These are phyloP conservation scores for Paragorgia papillata DNA, from an alignment of 92 coral and sea anemone species.

Conservation along the genomic window DNA sequence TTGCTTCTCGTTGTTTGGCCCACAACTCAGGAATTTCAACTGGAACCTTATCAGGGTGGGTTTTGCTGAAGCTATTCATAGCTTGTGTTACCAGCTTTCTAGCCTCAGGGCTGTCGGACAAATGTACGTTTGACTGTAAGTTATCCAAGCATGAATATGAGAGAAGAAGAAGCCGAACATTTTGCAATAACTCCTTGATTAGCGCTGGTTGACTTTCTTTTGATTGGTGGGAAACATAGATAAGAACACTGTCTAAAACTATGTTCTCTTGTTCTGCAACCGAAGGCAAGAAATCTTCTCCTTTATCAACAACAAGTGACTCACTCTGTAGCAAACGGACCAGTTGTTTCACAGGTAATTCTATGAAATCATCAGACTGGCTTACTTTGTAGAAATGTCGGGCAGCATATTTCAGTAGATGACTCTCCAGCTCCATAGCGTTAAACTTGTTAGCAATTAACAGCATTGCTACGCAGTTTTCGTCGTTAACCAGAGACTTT, in stretches of 20 bases:
- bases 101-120: constrained; percentile 37
- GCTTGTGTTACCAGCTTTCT: constrained; percentile 54
- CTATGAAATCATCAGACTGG: constrained; percentile 61
- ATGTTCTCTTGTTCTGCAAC: constrained; percentile 65
- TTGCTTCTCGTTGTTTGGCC: constrained; percentile 69
- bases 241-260: constrained; percentile 65
- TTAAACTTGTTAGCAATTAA: constrained; percentile 66
- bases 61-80: constrained; percentile 29
- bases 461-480: constrained; percentile 58
- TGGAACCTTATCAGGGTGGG: constrained; percentile 10
- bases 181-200: constrained; percentile 57
- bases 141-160: constrained; percentile 56
- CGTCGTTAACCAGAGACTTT: constrained; percentile 1
- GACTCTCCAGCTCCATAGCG: constrained; percentile 48
- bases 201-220: constrained; percentile 36
- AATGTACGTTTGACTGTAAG: constrained; percentile 7
- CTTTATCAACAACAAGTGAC: constrained; percentile 61
- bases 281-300: constrained; percentile 51
- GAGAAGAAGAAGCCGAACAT: constrained; percentile 65
- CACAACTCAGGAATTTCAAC: constrained; percentile 31
- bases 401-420: constrained; percentile 46
- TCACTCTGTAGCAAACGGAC: constrained; percentile 60
- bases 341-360: constrained; percentile 50
- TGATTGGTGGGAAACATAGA: constrained; percentile 63
- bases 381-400: constrained; percentile 61